Conservation (phyloP, 2,797 vertebrate genomes). For the Hirundo rustica region DNA sequence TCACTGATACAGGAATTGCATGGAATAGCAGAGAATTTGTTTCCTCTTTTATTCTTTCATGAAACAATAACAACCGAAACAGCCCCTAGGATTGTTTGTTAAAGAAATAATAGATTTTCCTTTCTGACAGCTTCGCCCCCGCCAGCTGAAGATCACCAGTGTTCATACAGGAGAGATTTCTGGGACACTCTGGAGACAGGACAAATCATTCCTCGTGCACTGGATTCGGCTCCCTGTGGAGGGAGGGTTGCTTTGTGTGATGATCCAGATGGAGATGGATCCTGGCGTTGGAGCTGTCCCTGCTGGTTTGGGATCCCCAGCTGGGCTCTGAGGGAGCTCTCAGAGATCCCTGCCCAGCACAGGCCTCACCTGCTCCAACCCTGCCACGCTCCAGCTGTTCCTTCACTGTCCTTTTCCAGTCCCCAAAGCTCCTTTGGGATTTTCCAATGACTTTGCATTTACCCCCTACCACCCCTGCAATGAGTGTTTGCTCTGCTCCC, state of each 20-base stretch:
- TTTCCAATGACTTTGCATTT: not conserved
- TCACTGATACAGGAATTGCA: not conserved
- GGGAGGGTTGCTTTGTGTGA: not conserved
- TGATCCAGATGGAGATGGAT: not conserved
- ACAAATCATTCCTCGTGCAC: not conserved
- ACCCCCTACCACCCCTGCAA: no score
- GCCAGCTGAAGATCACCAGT: fast-evolving
- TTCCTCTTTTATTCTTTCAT: not conserved
- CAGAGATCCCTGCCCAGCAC: not conserved
- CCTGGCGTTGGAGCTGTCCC: fast-evolving
- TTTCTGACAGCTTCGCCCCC: not conserved
- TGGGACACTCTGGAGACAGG: not conserved
- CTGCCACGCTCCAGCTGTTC: fast-evolving
- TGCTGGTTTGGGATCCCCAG: not conserved
- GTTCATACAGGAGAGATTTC: not conserved
- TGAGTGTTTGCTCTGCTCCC: not conserved
- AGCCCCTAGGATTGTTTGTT: not conserved
- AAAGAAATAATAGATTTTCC: not conserved
- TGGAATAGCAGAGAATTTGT: not conserved
- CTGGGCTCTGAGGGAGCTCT: not conserved
- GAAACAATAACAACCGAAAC: not conserved
- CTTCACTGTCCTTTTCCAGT: not conserved
- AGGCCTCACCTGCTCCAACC: not conserved
- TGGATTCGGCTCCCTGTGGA: not conserved
- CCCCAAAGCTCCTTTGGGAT: not conserved